phyloP scores from a whole-genome alignment of 23 tunicate species.

The Phallusia fumigata region DNA sequence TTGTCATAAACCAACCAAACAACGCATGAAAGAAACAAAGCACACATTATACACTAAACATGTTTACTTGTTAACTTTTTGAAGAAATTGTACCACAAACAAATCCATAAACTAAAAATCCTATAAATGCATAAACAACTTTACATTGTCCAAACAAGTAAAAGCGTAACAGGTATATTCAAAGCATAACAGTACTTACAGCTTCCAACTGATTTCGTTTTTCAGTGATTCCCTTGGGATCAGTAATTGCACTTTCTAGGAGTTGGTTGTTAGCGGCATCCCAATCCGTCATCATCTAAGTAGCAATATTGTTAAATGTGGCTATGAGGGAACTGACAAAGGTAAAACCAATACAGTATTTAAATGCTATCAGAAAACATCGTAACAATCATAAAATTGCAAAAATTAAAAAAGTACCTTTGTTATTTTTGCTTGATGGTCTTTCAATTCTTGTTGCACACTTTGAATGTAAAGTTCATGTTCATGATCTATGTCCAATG shows the following conservation, averaged over 20 bases:
- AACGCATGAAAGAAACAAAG: not conserved
- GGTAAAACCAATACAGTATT: not conserved
- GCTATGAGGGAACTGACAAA: not conserved
- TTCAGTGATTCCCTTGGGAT: conserved; percentile 9
- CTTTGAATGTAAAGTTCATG: conserved; percentile 25
- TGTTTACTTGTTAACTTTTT: too few relatives aligned
- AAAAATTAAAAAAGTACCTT: conserved; percentile 1
- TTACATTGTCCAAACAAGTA: too few relatives aligned
- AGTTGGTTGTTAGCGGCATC: conserved; percentile 12
- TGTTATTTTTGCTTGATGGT: conserved; percentile 29
- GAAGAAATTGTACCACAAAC: too few relatives aligned
- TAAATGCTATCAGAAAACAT: not conserved
- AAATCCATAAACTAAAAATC: too few relatives aligned
- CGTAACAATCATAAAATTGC: not conserved
- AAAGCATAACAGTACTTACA: not conserved
- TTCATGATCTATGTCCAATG: conserved; percentile 20
- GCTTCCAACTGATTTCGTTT: not conserved
- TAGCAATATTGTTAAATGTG: not conserved
- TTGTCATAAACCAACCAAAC: not conserved
- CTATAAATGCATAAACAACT: too few relatives aligned
- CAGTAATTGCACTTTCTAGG: not conserved
- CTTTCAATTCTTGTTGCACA: conserved; percentile 16
- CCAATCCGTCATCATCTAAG: conserved; percentile 14
- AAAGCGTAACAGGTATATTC: too few relatives aligned
- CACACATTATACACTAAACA: not conserved